phyloP scores from a whole-genome alignment of 2,113 vertebrate genomes.

The Callipepla californica region DNA sequence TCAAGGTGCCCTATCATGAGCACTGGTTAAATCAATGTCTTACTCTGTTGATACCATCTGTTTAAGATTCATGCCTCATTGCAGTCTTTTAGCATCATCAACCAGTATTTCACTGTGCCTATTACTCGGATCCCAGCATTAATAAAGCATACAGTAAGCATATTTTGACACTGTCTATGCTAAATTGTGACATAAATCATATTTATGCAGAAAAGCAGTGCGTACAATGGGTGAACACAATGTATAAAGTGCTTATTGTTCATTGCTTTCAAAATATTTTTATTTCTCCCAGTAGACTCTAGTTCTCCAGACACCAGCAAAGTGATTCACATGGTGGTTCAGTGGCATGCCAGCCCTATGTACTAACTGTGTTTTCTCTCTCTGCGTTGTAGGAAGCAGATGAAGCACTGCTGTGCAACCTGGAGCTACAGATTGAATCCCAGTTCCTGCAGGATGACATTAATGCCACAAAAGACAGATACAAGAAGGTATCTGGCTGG shows the following conservation, averaged over 20 bases:
- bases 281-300: background rate
- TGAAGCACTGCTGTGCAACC: constrained; percentile 85
- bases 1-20: background rate
- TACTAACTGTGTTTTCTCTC: background rate
- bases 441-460: constrained; percentile 96
- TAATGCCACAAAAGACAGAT: constrained; percentile 89
- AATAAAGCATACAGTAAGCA: background rate
- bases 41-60: background rate
- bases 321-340: fast-evolving
- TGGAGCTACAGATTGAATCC: constrained; percentile 90
- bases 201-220: background rate
- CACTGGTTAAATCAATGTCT: background rate
- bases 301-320: fast-evolving
- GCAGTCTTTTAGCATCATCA: background rate
- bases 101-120: background rate
- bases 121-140: background rate
- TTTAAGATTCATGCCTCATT: background rate
- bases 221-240: fast-evolving
- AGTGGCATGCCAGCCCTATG: fast-evolving
- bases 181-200: background rate
- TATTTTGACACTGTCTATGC: background rate
- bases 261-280: background rate
- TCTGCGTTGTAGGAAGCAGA: constrained; percentile 88
- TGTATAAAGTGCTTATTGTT: background rate
- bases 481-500: constrained; percentile 87